phyloP scores from a whole-genome alignment of 1,140 invertebrate species.

The Ips nitidus region DNA sequence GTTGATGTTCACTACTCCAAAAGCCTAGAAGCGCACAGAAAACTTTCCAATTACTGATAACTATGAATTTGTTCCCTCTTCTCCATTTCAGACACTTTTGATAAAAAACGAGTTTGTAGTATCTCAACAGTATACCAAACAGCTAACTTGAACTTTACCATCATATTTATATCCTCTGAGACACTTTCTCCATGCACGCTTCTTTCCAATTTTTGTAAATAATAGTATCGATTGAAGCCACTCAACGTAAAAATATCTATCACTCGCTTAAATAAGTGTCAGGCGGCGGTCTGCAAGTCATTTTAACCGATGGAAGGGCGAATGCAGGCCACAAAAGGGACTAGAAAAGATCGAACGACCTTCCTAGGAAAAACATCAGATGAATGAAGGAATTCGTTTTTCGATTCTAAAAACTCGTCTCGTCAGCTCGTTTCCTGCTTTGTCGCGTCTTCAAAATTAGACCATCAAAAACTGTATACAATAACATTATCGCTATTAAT shows the following conservation, averaged over 20 bases:
- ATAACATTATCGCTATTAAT: too few species aligned
- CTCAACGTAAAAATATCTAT: conserved; percentile 32
- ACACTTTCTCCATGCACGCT: conserved; percentile 8
- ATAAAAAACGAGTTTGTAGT: too few species aligned
- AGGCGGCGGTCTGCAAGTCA: conserved; percentile 28
- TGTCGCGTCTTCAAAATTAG: too few species aligned
- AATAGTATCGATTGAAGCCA: conserved; percentile 26
- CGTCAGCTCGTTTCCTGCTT: too few species aligned
- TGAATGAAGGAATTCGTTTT: conserved; percentile 9
- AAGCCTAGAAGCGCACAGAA: too few species aligned
- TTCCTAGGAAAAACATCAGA: conserved; percentile 11
- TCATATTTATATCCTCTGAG: background rate
- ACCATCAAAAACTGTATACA: too few species aligned
- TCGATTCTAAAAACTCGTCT: background rate
- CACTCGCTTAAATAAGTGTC: conserved; percentile 31
- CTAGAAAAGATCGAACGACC: conserved; percentile 16
- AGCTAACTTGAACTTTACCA: too few species aligned
- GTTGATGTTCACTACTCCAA: too few species aligned
- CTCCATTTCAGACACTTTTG: too few species aligned
- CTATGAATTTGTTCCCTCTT: too few species aligned
- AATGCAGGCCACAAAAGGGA: conserved; percentile 25
- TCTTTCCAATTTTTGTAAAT: conserved; percentile 24
- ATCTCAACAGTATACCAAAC: too few species aligned
- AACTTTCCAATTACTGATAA: too few species aligned
- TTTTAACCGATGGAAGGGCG: conserved; percentile 14